Percentiles rank a stretch among this genome's conserved stretches.
phyloP scores from a whole-genome alignment of 2,888 invertebrate species.

The Diarsia mendica region DNA sequence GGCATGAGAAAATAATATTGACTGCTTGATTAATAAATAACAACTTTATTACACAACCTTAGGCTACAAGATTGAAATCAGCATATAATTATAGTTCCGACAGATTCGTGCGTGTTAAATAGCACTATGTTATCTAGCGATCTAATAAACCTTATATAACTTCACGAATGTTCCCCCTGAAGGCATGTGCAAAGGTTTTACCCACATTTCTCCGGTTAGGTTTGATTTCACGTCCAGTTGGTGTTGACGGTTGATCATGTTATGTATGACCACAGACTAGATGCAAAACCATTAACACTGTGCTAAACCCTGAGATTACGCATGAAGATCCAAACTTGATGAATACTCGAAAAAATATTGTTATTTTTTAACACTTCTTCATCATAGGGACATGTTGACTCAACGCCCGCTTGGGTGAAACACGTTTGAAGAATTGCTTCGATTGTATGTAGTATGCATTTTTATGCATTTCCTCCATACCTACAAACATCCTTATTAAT shows the following conservation, averaged over 20 bases:
- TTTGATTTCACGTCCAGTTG: background rate
- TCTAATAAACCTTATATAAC: slow-evolving; percentile 6
- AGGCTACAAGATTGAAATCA: slow-evolving; percentile 30
- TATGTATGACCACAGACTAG: background rate
- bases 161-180: background rate
- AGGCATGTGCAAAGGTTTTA: background rate
- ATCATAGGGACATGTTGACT: background rate
- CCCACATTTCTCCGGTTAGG: background rate
- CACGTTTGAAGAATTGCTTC: background rate
- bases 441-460: background rate
- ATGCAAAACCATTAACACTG: background rate
- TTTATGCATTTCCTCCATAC: background rate
- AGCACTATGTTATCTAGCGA: background rate
- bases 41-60: slow-evolving; percentile 8
- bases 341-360: background rate
- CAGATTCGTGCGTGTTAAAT: slow-evolving; percentile 11
- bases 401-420: background rate
- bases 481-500: too few relatives aligned
- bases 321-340: background rate
- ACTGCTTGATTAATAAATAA: slow-evolving; percentile 10
- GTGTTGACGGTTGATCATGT: background rate
- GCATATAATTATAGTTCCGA: slow-evolving; percentile 19
- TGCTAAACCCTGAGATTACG: background rate
- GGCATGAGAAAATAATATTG: background rate
- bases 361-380: background rate